Conservation (phyloP, 1,140 invertebrate genomes). For the Ditylenchus dipsaci region DNA sequence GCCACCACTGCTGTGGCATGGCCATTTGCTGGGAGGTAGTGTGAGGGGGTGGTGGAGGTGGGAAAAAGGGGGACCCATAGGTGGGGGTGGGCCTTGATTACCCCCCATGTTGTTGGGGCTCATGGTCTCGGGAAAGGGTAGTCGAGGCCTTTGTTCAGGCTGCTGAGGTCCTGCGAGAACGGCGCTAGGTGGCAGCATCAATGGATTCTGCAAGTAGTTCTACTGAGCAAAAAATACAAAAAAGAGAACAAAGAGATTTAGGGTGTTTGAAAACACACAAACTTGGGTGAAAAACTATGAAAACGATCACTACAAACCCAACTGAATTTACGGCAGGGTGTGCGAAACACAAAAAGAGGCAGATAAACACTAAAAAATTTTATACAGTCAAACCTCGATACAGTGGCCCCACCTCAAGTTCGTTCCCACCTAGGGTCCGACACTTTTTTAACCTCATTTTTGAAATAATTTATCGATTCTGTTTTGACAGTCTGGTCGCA, state of each 20-base stretch:
- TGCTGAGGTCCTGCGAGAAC: not conserved
- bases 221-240: not conserved
- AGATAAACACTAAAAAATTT: not conserved
- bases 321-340: not conserved
- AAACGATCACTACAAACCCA: not conserved
- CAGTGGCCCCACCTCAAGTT: too few species aligned
- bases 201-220: slow-evolving; percentile 5
- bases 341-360: not conserved
- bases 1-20: slow-evolving; percentile 17
- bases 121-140: not conserved
- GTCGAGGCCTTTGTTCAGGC: slow-evolving; percentile 4
- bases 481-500: too few species aligned
- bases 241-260: not conserved
- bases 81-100: not conserved
- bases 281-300: not conserved
- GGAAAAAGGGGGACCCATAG: not conserved
- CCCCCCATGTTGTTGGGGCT: slow-evolving; percentile 1
- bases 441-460: too few species aligned
- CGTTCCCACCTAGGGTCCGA: too few species aligned
- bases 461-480: too few species aligned
- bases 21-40: not conserved
- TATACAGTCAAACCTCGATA: too few species aligned
- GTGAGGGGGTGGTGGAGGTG: not conserved
- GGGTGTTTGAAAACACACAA: not conserved
- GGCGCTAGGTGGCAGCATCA: not conserved